Evolutionary conservation across 2,113 vertebrate species (phyloP).

Genomic region (Pterocles gutturalis): DNA sequence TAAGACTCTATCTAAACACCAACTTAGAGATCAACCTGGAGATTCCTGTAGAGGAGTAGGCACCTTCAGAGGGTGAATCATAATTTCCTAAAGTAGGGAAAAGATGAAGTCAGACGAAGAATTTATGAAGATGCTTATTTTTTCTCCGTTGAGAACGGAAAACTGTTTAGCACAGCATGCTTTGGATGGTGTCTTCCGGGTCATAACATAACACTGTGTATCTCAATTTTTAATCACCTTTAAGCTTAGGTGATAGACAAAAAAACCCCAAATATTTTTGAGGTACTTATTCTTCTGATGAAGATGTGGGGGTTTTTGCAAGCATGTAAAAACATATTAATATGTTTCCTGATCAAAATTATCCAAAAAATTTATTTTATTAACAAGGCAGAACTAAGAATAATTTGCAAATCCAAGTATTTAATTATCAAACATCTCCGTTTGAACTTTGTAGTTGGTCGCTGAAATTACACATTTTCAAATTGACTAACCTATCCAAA

Average conservation of each 20-base stretch:
- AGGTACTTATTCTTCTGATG: neutral
- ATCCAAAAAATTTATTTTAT: neutral
- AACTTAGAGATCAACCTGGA: neutral
- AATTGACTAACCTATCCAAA: neutral
- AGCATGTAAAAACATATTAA: neutral
- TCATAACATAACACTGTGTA: neutral
- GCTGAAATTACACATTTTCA: neutral
- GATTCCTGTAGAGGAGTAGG: neutral
- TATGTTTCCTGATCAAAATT: neutral
- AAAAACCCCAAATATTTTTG: neutral
- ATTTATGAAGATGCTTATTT: neutral
- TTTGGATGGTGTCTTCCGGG: neutral
- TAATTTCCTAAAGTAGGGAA: neutral
- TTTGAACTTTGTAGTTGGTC: neutral
- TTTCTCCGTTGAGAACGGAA: neutral
- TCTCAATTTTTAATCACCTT: neutral
- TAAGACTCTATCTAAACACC: neutral
- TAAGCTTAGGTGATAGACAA: neutral
- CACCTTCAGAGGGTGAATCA: neutral
- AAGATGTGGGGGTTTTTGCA: neutral
- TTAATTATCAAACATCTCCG: neutral
- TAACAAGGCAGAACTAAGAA: neutral
- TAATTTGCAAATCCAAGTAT: neutral
- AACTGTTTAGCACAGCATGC: neutral
- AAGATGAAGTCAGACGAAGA: neutral